These are phyloP conservation scores for Melanotaenia boesemani DNA, from an alignment of 2,797 vertebrate genomes.

Conservation along the genomic window DNA sequence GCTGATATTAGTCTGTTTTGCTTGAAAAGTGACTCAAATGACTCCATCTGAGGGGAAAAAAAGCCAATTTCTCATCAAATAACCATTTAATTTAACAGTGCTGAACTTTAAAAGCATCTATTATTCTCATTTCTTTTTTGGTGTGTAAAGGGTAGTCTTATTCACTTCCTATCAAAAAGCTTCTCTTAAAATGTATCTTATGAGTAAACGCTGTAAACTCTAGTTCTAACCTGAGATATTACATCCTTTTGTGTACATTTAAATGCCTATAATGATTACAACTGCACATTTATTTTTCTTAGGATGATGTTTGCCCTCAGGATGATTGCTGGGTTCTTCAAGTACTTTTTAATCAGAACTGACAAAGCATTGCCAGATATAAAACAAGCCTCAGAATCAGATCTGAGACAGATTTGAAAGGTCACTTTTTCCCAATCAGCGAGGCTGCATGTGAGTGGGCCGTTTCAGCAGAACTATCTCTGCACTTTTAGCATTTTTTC, in stretches of 20 bases:
- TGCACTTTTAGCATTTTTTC: constrained; percentile 7
- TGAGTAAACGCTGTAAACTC: too few species aligned
- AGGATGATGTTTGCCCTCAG: not conserved
- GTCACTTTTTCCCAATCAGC: not conserved
- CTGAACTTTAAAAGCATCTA: too few species aligned
- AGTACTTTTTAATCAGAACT: constrained; percentile 3
- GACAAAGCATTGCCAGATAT: not conserved
- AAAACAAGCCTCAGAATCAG: not conserved
- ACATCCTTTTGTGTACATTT: too few species aligned
- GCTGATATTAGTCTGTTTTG: not conserved
- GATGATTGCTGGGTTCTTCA: not conserved
- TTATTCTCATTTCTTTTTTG: too few species aligned
- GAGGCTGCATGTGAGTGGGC: constrained; percentile 2
- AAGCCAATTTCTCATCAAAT: not conserved
- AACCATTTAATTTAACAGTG: not conserved
- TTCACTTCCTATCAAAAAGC: too few species aligned
- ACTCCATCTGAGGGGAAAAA: not conserved
- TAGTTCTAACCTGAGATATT: too few species aligned
- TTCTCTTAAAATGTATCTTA: too few species aligned
- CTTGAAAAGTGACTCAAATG: not conserved
- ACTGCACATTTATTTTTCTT: not conserved
- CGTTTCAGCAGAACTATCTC: not conserved
- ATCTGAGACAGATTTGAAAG: not conserved
- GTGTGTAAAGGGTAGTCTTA: too few species aligned
- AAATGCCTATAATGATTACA: not conserved